Percentiles rank a stretch among this genome's conserved stretches.
Conservation (phyloP, 2,797 vertebrate species). For the Sphenodon punctatus region DNA sequence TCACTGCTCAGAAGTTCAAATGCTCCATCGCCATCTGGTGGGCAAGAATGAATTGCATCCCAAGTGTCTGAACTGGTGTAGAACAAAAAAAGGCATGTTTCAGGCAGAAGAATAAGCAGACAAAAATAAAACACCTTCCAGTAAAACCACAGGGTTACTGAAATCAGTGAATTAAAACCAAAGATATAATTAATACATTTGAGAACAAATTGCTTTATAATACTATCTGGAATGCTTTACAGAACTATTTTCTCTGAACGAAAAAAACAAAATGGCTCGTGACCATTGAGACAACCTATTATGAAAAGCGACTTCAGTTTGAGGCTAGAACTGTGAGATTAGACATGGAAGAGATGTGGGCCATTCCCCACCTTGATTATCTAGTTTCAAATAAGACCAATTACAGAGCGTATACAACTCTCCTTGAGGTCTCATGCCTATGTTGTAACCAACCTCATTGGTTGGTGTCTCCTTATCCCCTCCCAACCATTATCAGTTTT, state of each 20-base stretch:
- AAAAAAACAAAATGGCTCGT: not conserved
- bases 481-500: not conserved
- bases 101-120: fast-evolving
- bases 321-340: not conserved
- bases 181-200: too few species aligned
- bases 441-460: not conserved
- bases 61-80: fast-evolving
- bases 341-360: not conserved
- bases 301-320: not conserved
- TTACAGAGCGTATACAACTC: not conserved
- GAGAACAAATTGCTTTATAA: too few species aligned
- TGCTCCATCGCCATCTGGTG: slow-evolving; percentile 60
- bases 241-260: fast-evolving
- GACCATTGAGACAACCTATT: not conserved
- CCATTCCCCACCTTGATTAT: not conserved
- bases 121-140: fast-evolving
- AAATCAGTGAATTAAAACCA: too few species aligned
- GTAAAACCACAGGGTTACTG: not conserved
- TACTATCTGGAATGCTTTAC: not conserved
- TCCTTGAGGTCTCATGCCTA: not conserved
- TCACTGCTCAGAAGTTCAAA: not conserved
- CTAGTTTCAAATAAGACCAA: not conserved
- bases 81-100: not conserved
- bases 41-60: not conserved
- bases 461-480: not conserved